Percentiles rank a stretch among this genome's conserved stretches.
phyloP scores from a whole-genome alignment of 2,888 invertebrate species.

The Coleophora flavipennella region DNA sequence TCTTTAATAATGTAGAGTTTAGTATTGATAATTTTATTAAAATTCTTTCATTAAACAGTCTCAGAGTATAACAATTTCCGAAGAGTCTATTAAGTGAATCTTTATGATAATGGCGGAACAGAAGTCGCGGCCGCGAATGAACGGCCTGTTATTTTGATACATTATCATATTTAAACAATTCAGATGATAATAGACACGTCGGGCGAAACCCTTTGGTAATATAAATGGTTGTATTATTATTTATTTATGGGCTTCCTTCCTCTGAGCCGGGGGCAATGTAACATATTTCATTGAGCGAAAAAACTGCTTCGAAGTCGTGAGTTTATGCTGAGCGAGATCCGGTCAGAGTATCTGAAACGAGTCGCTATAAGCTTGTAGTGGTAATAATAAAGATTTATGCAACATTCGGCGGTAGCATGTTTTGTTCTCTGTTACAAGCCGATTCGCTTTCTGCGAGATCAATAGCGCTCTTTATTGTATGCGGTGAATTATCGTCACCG shows the following conservation, averaged over 20 bases:
- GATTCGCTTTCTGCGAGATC: constrained; percentile 69
- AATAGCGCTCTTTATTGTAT: constrained; percentile 67
- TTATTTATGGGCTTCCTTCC: constrained; percentile 72
- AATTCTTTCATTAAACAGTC: constrained; percentile 48
- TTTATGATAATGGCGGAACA: constrained; percentile 68
- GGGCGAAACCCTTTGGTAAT: constrained; percentile 71
- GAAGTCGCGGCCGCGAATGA: constrained; percentile 64
- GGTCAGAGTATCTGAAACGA: constrained; percentile 68
- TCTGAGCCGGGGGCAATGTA: constrained; percentile 59
- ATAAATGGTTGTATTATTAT: constrained; percentile 73
- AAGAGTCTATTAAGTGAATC: constrained; percentile 71
- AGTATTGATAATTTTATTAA: too few relatives aligned
- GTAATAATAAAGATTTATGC: constrained; percentile 73
- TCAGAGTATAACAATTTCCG: constrained; percentile 66
- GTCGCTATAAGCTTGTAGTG: constrained; percentile 68
- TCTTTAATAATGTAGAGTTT: too few relatives aligned
- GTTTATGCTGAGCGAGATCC: constrained; percentile 60
- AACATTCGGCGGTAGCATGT: constrained; percentile 70
- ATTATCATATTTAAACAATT: constrained; percentile 74
- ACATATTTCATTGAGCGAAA: constrained; percentile 71
- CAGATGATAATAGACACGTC: constrained; percentile 72
- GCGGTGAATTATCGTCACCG: constrained; percentile 59
- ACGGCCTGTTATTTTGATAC: constrained; percentile 69
- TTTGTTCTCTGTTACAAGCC: constrained; percentile 68
- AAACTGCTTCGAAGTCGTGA: constrained; percentile 66